Conservation (phyloP, 2,888 invertebrate species). For the Melipona bicolor region DNA sequence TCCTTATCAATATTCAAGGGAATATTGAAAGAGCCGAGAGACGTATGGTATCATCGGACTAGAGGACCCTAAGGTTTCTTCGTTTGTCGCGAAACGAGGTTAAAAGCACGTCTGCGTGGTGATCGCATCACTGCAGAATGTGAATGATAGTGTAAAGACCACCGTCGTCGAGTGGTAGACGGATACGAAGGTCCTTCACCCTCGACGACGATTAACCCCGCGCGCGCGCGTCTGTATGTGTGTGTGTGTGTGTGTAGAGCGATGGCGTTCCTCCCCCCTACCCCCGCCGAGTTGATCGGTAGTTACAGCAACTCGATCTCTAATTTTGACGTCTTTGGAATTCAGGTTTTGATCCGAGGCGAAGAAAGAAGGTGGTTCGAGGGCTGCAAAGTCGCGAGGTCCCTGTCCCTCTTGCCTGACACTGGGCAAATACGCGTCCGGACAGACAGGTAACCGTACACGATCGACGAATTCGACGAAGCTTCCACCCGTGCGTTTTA, state of each 20-base stretch:
- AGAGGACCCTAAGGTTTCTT: background rate
- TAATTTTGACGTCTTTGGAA: background rate
- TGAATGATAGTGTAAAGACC: conserved; percentile 36
- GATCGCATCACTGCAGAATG: conserved; percentile 1
- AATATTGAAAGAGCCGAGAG: background rate
- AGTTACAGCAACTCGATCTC: background rate
- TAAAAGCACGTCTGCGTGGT: conserved; percentile 4
- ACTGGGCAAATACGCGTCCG: conserved; percentile 42
- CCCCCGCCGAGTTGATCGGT: background rate
- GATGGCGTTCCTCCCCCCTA: background rate
- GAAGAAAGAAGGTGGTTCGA: background rate
- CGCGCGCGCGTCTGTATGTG: too few relatives aligned
- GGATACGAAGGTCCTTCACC: conserved; percentile 25
- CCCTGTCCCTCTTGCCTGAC: conserved; percentile 61
- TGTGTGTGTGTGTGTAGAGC: background rate
- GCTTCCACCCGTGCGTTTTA: background rate
- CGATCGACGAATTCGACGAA: conserved; percentile 36
- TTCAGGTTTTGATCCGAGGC: background rate
- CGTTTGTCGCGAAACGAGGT: background rate
- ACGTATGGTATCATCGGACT: background rate
- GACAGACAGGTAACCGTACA: conserved; percentile 26
- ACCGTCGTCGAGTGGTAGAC: background rate
- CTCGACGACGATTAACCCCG: conserved; percentile 14
- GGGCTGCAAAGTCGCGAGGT: conserved; percentile 55
- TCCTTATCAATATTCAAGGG: conserved; percentile 30